Evolutionary conservation across 2,888 invertebrate genomes (phyloP).

Genomic region (Thymelicus acteon): DNA sequence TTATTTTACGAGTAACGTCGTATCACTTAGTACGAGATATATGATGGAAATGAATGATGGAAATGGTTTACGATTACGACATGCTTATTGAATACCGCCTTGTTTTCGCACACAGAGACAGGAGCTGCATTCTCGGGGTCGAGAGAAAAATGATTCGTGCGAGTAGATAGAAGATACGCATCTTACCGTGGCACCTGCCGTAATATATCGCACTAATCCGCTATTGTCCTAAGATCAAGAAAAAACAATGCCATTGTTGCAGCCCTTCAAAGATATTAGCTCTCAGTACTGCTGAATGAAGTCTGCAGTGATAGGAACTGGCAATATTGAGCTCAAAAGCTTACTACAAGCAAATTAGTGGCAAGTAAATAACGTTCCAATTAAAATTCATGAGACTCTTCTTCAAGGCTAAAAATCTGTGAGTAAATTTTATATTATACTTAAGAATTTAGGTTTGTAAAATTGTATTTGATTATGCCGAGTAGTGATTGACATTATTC

Average conservation of each 20-base stretch:
- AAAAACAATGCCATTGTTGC: conserved; percentile 15
- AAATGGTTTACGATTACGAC: neutral
- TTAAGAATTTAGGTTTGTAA: too few species aligned
- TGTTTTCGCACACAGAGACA: neutral
- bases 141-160: conserved; percentile 2
- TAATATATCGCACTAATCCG: conserved; percentile 3
- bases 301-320: neutral
- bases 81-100: conserved; percentile 9
- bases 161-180: neutral
- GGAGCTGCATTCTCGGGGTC: neutral
- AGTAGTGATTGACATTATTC: neutral
- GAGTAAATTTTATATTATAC: too few species aligned
- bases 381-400: too few species aligned
- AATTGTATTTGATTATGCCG: too few species aligned
- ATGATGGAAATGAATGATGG: neutral
- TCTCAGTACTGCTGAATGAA: neutral
- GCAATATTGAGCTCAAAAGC: neutral
- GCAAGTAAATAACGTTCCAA: too few species aligned
- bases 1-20: conserved; percentile 18
- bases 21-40: conserved; percentile 20
- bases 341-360: neutral
- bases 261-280: conserved; percentile 3
- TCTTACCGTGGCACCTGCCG: too few species aligned
- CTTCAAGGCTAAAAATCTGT: too few species aligned
- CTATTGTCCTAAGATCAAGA: conserved; percentile 6